Conservation (phyloP, 2,113 vertebrate species). For the Alaudala cheleensis region DNA sequence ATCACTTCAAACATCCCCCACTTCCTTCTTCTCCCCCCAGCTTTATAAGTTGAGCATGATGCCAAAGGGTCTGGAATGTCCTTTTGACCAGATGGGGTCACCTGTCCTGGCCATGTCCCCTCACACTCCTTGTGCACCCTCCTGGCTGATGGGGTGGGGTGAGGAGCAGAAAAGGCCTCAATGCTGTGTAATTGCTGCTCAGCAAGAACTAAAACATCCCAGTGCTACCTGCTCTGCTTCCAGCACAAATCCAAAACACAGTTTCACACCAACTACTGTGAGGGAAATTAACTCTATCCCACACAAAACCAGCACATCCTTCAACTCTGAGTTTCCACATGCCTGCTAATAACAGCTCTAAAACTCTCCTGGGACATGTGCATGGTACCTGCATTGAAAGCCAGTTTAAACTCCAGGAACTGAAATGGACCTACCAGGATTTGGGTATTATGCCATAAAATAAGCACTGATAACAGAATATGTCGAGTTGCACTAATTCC, state of each 20-base stretch:
- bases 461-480: background rate
- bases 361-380: background rate
- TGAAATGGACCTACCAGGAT: background rate
- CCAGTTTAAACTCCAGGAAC: background rate
- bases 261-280: background rate
- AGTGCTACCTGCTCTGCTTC: background rate
- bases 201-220: background rate
- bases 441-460: background rate
- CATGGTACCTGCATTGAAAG: background rate
- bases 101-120: background rate
- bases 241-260: background rate
- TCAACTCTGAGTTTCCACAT: background rate
- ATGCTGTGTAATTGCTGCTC: background rate
- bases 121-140: background rate
- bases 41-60: background rate
- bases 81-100: background rate
- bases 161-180: background rate
- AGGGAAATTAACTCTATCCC: background rate
- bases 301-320: background rate
- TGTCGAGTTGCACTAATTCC: background rate
- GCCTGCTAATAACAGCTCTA: background rate
- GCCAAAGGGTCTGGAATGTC: background rate
- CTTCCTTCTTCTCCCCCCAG: background rate
- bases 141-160: background rate
- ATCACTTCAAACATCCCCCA: background rate